These are phyloP conservation scores for Porites rus DNA, from an alignment of 92 coral and sea anemone genomes.

Conservation along the genomic window DNA sequence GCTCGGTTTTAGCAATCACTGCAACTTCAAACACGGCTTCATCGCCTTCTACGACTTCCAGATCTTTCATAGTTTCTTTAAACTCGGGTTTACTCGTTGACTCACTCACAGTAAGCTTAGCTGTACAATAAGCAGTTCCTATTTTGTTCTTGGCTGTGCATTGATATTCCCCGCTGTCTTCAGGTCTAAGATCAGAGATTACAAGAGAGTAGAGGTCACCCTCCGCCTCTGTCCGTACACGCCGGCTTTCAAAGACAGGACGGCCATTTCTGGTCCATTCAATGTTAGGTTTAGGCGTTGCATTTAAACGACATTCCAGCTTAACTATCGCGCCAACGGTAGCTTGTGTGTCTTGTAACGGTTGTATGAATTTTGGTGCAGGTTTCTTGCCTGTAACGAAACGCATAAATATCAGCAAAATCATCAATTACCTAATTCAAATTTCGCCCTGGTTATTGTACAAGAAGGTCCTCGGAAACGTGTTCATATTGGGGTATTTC, in stretches of 20 bases:
- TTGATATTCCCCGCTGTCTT: constrained; percentile 90
- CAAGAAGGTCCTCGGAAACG: too few relatives aligned
- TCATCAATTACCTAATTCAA: too few relatives aligned
- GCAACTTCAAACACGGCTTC: constrained; percentile 80
- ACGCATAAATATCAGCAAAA: not conserved
- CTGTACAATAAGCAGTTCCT: constrained; percentile 83
- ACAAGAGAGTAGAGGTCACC: constrained; percentile 75
- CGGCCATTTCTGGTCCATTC: constrained; percentile 91
- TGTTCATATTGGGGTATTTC: too few relatives aligned
- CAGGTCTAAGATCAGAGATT: constrained; percentile 69
- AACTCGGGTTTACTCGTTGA: constrained; percentile 75
- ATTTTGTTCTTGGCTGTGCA: constrained; percentile 85
- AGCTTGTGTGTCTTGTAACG: constrained; percentile 82
- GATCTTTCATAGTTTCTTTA: constrained; percentile 71
- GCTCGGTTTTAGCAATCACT: constrained; percentile 83
- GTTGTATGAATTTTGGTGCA: constrained; percentile 84
- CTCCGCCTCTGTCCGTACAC: constrained; percentile 75
- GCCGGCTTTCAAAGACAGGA: constrained; percentile 75
- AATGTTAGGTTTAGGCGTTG: constrained; percentile 77
- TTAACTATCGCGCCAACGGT: constrained; percentile 79
- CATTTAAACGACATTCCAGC: constrained; percentile 80
- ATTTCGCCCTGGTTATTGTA: too few relatives aligned
- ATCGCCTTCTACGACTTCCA: constrained; percentile 81
- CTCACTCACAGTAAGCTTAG: constrained; percentile 82
- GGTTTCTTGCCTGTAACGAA: constrained; percentile 67